Conservation (phyloP, 2,797 vertebrate species). For the Mionectes olivaceus region DNA sequence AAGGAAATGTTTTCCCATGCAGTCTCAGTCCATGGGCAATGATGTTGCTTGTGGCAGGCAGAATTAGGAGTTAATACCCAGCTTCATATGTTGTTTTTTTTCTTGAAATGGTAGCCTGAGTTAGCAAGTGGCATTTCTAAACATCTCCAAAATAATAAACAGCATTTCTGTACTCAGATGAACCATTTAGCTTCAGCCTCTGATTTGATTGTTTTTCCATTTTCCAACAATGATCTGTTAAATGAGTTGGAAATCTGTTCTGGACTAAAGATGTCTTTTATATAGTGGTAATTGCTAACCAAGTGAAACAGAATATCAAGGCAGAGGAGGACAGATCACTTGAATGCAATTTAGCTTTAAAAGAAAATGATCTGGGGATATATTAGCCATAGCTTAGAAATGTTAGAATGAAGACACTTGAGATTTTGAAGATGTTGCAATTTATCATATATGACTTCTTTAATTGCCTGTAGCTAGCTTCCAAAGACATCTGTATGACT, state of each 20-base stretch:
- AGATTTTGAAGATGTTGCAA: neutral
- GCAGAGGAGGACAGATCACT: neutral
- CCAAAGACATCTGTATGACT: neutral
- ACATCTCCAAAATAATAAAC: neutral
- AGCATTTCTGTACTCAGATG: neutral
- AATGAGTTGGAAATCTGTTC: conserved; percentile 28
- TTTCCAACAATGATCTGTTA: conserved; percentile 2
- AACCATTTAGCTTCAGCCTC: neutral
- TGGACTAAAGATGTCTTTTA: neutral
- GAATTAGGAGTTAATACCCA: neutral
- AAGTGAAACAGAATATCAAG: neutral
- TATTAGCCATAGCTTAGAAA: neutral
- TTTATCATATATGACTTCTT: neutral
- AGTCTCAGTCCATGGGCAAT: neutral
- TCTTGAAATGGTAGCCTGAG: neutral
- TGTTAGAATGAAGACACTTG: neutral
- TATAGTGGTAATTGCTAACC: neutral
- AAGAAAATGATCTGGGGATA: neutral
- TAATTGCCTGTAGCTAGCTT: neutral
- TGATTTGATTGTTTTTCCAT: conserved; percentile 9
- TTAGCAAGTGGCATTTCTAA: neutral
- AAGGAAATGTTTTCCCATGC: neutral
- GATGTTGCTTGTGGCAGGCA: rapidly evolving
- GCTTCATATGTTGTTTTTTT: neutral
- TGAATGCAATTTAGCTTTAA: neutral